Evolutionary conservation across 2,797 vertebrate species (phyloP).

Genomic region (Phrynocephalus guinanensis): DNA sequence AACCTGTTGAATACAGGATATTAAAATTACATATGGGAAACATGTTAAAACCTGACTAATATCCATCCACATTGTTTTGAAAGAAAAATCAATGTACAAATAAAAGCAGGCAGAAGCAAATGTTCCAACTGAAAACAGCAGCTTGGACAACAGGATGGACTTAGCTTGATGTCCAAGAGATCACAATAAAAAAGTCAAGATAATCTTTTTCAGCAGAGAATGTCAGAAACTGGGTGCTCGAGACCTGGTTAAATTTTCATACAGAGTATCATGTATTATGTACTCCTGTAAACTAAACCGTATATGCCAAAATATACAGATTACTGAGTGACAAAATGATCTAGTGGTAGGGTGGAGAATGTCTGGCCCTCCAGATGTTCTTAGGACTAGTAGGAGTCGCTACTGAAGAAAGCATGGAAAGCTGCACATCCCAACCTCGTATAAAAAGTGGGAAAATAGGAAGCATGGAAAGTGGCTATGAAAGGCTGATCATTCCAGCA

Average conservation of each 20-base stretch:
- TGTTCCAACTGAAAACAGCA: neutral
- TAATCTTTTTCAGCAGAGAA: neutral
- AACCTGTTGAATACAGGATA: no score
- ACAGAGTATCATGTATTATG: neutral
- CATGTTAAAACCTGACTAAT: neutral
- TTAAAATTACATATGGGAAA: no score
- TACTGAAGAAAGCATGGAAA: no score
- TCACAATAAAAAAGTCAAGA: neutral
- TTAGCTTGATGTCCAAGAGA: neutral
- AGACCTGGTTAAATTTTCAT: neutral
- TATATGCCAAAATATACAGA: neutral
- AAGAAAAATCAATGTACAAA: neutral
- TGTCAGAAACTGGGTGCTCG: neutral
- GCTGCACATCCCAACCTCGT: neutral
- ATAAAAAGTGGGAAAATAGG: neutral
- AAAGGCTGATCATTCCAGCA: neutral
- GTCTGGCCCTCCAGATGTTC: neutral
- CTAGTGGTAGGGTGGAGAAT: neutral
- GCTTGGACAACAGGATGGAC: neutral
- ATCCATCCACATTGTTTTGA: neutral
- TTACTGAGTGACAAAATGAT: neutral
- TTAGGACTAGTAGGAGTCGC: neutral
- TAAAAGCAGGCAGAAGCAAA: slow-evolving; percentile 32
- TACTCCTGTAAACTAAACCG: neutral
- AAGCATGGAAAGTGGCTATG: neutral